Percentiles rank a stretch among this genome's conserved stretches.
These are phyloP conservation scores for Ceratitis capitata DNA, from an alignment of 1,140 invertebrate species.

Conservation along the genomic window DNA sequence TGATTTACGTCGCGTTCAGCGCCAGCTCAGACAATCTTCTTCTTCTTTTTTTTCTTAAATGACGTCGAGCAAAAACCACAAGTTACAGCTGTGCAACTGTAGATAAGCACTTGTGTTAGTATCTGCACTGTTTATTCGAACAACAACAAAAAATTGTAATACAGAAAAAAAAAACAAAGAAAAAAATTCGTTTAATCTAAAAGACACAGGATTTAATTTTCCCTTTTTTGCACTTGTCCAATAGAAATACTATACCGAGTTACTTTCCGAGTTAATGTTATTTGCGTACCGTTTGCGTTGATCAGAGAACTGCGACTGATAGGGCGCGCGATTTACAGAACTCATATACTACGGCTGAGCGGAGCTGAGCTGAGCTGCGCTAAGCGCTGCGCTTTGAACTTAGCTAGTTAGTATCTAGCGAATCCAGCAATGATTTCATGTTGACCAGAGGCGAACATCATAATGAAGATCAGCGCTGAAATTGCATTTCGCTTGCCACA, in stretches of 20 bases:
- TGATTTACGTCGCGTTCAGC: not conserved
- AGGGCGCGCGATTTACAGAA: not conserved
- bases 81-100: too few species aligned
- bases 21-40: not conserved
- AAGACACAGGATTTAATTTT: not conserved
- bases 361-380: not conserved
- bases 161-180: not conserved
- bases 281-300: not conserved
- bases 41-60: not conserved
- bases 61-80: not conserved
- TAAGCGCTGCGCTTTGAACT: not conserved
- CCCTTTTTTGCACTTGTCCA: not conserved
- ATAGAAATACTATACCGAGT: too few species aligned
- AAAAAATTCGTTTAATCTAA: not conserved
- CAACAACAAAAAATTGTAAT: too few species aligned
- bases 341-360: not conserved
- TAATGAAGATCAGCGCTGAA: slow-evolving; percentile 7
- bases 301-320: slow-evolving; percentile 7
- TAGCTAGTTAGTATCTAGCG: not conserved
- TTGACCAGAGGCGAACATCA: not conserved
- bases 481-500: not conserved
- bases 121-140: not conserved
- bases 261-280: not conserved
- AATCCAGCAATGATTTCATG: not conserved
- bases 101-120: not conserved